Percentiles rank a stretch among this genome's conserved stretches.
These are phyloP conservation scores for Lichenostomus cassidix DNA, from an alignment of 2,113 vertebrate species.

Conservation along the genomic window DNA sequence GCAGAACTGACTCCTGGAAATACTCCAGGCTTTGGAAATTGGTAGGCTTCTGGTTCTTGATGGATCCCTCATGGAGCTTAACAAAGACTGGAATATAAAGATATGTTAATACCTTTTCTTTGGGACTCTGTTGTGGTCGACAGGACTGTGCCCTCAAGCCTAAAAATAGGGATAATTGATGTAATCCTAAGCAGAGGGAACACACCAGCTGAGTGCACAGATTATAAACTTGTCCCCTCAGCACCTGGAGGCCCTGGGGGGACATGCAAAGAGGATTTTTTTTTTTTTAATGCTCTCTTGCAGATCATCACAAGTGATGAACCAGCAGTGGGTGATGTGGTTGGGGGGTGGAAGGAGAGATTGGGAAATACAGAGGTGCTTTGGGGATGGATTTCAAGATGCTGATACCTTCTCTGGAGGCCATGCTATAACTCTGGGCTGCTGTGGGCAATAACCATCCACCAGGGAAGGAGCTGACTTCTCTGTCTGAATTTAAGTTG, in stretches of 20 bases:
- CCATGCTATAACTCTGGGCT: not conserved
- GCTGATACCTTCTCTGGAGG: not conserved
- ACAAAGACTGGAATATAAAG: constrained; percentile 31
- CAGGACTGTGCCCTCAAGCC: not conserved
- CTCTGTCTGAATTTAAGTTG: not conserved
- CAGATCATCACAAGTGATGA: not conserved
- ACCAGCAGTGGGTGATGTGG: not conserved
- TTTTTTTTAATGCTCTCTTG: not conserved
- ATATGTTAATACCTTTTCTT: constrained; percentile 24
- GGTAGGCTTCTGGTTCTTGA: constrained; percentile 6
- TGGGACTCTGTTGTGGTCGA: not conserved
- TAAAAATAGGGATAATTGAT: constrained; percentile 43
- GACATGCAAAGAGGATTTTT: not conserved
- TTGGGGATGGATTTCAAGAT: not conserved
- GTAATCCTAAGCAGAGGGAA: not conserved
- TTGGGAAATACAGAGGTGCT: not conserved
- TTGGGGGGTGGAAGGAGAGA: fast-evolving
- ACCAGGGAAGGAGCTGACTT: not conserved
- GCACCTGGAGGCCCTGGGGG: not conserved
- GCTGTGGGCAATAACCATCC: not conserved
- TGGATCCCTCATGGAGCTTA: constrained; percentile 26
- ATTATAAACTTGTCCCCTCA: not conserved
- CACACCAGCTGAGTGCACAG: not conserved
- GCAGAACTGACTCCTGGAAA: constrained; percentile 48
- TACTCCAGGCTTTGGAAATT: constrained; percentile 44